These are phyloP conservation scores for Microcebus griseorufus DNA, from an alignment of 2,113 vertebrate genomes.

Conservation along the genomic window DNA sequence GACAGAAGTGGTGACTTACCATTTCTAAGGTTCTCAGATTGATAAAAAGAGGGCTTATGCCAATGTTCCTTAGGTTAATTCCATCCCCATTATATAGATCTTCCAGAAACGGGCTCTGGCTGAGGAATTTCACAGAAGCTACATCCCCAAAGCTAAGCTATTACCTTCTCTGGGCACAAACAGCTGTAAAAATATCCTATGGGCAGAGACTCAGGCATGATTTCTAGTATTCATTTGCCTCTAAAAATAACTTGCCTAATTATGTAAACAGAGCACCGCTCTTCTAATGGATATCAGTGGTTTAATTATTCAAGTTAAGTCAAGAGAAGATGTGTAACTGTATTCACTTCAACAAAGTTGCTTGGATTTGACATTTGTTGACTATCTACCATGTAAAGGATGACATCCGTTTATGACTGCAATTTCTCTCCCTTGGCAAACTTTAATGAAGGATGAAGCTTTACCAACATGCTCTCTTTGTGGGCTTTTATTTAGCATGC, in stretches of 20 bases:
- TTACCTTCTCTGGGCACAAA: background rate
- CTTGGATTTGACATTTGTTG: background rate
- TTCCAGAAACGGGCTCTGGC: background rate
- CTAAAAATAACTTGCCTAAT: slow-evolving; percentile 17
- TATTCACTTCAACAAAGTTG: background rate
- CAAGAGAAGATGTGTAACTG: background rate
- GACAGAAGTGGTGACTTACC: background rate
- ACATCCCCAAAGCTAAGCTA: background rate
- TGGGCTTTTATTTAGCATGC: background rate
- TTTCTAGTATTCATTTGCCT: background rate
- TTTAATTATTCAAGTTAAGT: background rate
- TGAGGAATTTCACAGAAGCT: slow-evolving; percentile 2
- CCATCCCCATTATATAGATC: background rate
- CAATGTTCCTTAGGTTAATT: background rate
- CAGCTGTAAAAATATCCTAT: background rate
- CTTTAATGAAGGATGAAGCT: slow-evolving; percentile 25
- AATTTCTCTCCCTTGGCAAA: background rate
- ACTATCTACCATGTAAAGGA: background rate
- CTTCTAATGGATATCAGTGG: background rate
- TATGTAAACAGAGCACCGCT: background rate
- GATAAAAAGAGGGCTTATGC: background rate
- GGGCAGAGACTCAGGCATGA: background rate
- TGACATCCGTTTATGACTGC: background rate
- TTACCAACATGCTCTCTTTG: background rate
- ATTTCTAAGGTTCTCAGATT: background rate